Evolutionary conservation across 2,797 vertebrate species (phyloP).

Genomic region (Sparidentex hasta): DNA sequence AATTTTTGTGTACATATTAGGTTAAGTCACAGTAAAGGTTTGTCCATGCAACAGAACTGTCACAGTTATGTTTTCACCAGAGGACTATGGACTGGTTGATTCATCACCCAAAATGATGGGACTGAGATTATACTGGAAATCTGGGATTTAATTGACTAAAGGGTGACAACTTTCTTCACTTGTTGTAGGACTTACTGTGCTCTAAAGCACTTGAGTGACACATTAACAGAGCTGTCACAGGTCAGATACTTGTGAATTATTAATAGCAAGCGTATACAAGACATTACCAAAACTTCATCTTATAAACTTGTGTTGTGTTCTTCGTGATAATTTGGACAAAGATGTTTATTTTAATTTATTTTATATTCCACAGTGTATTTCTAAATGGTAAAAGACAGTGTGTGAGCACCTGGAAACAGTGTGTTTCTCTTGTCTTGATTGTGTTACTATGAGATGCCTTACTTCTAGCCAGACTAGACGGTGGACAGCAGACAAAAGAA

Average conservation of each 20-base stretch:
- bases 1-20: too few relatives aligned
- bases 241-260: too few relatives aligned
- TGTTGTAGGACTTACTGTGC: background rate
- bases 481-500: background rate
- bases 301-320: background rate
- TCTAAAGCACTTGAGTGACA: background rate
- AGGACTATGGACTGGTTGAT: background rate
- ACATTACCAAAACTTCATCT: background rate
- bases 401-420: background rate
- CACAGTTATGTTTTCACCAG: background rate
- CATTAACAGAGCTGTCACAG: background rate
- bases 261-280: background rate
- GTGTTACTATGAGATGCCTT: background rate
- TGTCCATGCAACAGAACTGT: background rate
- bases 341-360: background rate
- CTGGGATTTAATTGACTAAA: background rate
- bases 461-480: background rate
- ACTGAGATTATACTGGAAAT: background rate
- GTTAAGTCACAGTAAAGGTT: background rate
- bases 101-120: background rate
- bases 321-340: background rate
- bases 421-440: background rate
- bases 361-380: background rate
- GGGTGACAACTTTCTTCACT: background rate
- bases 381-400: background rate